These are phyloP conservation scores for Andrena haemorrhoa DNA, from an alignment of 2,888 invertebrate genomes.

Conservation along the genomic window DNA sequence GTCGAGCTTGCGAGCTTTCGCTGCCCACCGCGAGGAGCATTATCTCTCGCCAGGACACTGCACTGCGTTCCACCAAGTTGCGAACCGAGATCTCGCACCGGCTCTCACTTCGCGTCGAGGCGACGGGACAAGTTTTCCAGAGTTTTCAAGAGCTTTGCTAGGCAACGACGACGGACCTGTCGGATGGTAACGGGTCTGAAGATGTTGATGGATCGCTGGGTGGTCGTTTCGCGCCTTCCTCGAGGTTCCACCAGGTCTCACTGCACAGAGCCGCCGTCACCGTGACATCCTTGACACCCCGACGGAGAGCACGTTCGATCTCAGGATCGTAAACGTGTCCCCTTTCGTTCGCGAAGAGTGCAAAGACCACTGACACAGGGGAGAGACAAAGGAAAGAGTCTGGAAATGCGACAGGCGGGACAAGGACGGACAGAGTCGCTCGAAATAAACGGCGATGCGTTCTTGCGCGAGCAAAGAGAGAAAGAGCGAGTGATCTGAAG, in stretches of 20 bases:
- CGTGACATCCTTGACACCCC: conserved; percentile 27
- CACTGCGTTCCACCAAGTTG: background rate
- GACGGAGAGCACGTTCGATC: background rate
- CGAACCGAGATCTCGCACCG: conserved; percentile 8
- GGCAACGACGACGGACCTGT: too few species aligned
- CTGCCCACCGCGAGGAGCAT: conserved; percentile 31
- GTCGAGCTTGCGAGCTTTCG: conserved; percentile 20
- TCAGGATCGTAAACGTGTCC: too few species aligned
- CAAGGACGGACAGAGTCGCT: conserved; percentile 25
- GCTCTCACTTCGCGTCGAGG: conserved; percentile 10
- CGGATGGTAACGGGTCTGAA: background rate
- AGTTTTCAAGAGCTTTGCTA: too few species aligned
- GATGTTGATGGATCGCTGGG: background rate
- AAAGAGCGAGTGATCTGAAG: conserved; percentile 35
- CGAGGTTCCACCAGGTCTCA: conserved; percentile 11
- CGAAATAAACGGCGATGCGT: conserved; percentile 34
- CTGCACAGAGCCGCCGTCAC: conserved; percentile 31
- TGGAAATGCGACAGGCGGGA: conserved; percentile 25
- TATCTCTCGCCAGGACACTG: conserved; percentile 8
- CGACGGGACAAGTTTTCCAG: too few species aligned
- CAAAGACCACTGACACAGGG: background rate
- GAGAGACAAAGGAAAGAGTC: background rate
- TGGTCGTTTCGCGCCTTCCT: conserved; percentile 45
- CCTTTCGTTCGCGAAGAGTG: conserved; percentile 12
- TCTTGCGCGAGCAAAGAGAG: conserved; percentile 25